A percentile compares a stretch with the other conserved stretches of the same genome.
Conservation (phyloP, 2,888 invertebrate species). For the Drosophila tripunctata region DNA sequence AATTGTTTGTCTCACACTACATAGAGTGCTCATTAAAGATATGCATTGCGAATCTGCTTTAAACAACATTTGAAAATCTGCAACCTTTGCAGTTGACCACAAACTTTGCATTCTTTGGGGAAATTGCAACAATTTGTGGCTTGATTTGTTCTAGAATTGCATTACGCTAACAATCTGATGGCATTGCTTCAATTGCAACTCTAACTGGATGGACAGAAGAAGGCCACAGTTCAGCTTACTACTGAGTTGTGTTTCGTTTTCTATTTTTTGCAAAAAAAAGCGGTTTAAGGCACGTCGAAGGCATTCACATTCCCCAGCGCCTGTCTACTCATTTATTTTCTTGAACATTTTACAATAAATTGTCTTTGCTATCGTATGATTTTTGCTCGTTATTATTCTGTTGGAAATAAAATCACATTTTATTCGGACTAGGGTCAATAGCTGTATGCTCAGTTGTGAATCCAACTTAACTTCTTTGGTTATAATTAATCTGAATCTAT, state of each 20-base stretch:
- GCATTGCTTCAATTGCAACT: slow-evolving; percentile 18
- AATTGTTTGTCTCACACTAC: background rate
- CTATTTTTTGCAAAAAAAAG: slow-evolving; percentile 19
- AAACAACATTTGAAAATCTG: background rate
- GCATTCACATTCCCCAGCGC: slow-evolving; percentile 30
- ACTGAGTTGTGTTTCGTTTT: slow-evolving; percentile 1
- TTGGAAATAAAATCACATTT: background rate
- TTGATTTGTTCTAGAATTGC: slow-evolving; percentile 66
- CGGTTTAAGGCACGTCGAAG: slow-evolving; percentile 28
- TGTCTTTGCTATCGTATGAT: background rate
- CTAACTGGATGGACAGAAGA: background rate
- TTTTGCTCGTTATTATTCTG: background rate
- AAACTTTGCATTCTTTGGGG: slow-evolving; percentile 41
- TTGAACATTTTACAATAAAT: slow-evolving; percentile 31
- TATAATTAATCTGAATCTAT: no score
- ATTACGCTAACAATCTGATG: slow-evolving; percentile 61
- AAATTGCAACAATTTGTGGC: slow-evolving; percentile 56
- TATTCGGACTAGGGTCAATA: no score
- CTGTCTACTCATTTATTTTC: slow-evolving; percentile 33
- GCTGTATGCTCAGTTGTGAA: no score
- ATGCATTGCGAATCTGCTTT: background rate
- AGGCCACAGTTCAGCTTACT: slow-evolving; percentile 6
- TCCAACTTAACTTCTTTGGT: no score
- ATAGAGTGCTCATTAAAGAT: background rate
- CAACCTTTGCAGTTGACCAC: slow-evolving; percentile 23